phyloP scores from a whole-genome alignment of 2,113 vertebrate genomes.

The Neodon shergylaensis region DNA sequence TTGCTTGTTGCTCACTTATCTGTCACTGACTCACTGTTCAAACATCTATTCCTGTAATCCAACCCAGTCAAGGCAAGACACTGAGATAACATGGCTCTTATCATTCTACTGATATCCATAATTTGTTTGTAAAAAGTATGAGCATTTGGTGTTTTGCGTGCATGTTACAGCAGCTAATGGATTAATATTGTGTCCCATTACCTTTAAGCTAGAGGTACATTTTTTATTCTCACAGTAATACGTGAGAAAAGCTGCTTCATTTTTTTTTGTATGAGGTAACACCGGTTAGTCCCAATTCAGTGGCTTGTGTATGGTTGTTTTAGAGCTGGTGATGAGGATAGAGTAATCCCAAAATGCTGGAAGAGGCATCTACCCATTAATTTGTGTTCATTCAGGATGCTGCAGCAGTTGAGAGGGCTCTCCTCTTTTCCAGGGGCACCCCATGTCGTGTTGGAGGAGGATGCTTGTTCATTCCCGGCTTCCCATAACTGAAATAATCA shows the following conservation, averaged over 20 bases:
- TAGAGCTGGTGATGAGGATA: neutral
- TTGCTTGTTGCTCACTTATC: neutral
- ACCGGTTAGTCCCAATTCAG: neutral
- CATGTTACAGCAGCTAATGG: neutral
- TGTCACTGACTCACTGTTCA: neutral
- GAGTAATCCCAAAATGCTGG: neutral
- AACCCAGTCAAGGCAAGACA: neutral
- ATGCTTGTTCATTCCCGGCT: too few species aligned
- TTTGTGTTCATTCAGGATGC: neutral
- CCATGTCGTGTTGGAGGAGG: too few species aligned
- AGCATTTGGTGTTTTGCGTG: neutral
- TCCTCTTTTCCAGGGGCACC: neutral
- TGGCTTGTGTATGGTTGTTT: neutral
- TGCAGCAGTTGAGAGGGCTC: neutral
- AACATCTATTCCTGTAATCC: neutral
- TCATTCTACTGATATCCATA: neutral
- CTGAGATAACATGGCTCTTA: neutral
- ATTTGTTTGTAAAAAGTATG: neutral
- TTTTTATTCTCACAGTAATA: neutral
- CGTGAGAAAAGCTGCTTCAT: constrained; percentile 3
- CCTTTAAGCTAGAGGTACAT: neutral
- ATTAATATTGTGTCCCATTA: neutral
- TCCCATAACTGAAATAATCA: too few species aligned
- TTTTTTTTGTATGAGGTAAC: neutral
- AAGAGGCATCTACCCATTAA: neutral